A percentile compares a stretch with the other conserved stretches of the same genome.
Evolutionary conservation across 1,140 invertebrate species (phyloP).

Genomic region (Magallana angulata): DNA sequence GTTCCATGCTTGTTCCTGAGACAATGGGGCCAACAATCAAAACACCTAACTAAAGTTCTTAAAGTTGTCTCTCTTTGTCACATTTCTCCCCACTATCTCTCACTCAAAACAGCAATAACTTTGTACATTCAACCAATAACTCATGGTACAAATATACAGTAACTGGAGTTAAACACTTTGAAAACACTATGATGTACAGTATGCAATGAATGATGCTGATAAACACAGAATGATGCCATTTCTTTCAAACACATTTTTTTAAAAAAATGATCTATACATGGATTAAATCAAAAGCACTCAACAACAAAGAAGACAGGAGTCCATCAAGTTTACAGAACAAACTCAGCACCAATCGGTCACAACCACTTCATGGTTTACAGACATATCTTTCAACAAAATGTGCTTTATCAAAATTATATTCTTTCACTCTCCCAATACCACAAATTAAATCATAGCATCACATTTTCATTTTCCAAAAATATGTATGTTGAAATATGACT

Average conservation of each 20-base stretch:
- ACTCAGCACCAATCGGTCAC: neutral
- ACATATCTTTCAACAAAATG: no score
- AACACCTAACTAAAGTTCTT: neutral
- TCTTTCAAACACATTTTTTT: neutral
- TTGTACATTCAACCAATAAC: neutral
- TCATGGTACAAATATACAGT: neutral
- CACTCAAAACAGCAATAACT: no score
- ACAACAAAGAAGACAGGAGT: neutral
- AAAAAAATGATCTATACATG: neutral
- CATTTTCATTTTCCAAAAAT: no score
- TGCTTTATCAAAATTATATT: no score
- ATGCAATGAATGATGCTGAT: neutral
- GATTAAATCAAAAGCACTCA: slow-evolving; percentile 12
- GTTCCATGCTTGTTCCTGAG: slow-evolving; percentile 3
- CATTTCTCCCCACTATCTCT: neutral
- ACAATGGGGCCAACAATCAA: neutral
- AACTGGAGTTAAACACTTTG: neutral
- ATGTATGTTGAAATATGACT: no score
- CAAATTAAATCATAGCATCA: no score
- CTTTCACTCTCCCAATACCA: no score
- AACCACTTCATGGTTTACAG: neutral
- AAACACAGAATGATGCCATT: neutral
- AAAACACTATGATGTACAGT: neutral
- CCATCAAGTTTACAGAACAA: neutral
- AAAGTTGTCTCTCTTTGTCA: neutral